Base-by-base conservation (phyloP, 2,888 invertebrate genomes). In the Acronicta psi region DNA sequence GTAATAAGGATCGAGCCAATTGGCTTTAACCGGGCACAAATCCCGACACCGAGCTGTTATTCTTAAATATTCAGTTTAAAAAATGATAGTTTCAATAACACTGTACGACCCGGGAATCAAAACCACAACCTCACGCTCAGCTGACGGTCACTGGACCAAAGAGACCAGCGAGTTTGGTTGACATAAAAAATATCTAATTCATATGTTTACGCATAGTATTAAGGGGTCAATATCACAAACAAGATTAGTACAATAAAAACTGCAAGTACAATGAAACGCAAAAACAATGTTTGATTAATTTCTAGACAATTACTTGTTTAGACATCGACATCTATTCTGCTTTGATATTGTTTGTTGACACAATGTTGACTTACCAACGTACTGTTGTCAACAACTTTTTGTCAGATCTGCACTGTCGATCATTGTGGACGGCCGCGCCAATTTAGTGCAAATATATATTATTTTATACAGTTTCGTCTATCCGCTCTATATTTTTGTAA, bases 261-360 rank as follows among this genome's bases (percentile, higher is more conserved):
- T 42, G 9, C 44, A 47, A 29, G 13, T 34, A 34, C 34, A 34
- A 34, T 34, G 13, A 34, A 34, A 34, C 34, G 0, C n/a, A n/a
- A 34, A 34, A 34, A 34, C 34, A 54, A n/a, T 17, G 44, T 31
- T 50, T 59, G 44, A 58, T 20, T 59, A 31, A 65, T 59, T 58
- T 18, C 16, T 40, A 41, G 18, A 75, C 58, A 76, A 42, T 59
- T 17, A 16, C 2, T 51, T 68, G 58, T 69, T 68, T 59, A 60
- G 3, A 44, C 3, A 45, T 51, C 6, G n/a, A 37, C 58, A 44
- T 50, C 10, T 54, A 49, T 60, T 54, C 52, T 46, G 25, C 14
- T 43, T 36, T 60, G 34, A 51, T 31, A 7, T 25, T 41, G 16
- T 23, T 47, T 57, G 31, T 67, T 56, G 40, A 58, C 51, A 38